Evolutionary conservation across 2,888 invertebrate species (phyloP).

Genomic region (Andrena camellia): DNA sequence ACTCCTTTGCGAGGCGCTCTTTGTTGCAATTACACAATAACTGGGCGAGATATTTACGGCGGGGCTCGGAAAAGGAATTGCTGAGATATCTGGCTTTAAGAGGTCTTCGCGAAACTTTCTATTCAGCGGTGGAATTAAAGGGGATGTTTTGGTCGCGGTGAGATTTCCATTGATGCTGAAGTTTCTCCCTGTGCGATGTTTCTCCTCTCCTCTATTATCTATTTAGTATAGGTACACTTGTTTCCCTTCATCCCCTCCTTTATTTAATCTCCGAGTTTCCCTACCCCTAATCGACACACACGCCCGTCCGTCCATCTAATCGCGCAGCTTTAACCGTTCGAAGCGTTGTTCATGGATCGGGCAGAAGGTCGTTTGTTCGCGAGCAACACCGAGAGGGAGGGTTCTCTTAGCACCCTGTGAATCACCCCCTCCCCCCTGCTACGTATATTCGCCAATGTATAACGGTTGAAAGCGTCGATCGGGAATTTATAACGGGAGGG

Average conservation of each 20-base stretch:
- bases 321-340: conserved; percentile 28
- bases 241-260: background rate
- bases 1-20: conserved; percentile 8
- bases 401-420: conserved; percentile 36
- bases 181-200: too few relatives aligned
- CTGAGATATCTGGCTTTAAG: background rate
- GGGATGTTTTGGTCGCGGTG: too few relatives aligned
- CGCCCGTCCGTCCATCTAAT: conserved; percentile 24
- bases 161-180: too few relatives aligned
- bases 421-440: conserved; percentile 31
- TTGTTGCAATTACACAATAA: background rate
- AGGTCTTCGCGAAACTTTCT: background rate
- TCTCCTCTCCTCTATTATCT: too few relatives aligned
- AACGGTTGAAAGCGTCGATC: conserved; percentile 42
- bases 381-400: conserved; percentile 10
- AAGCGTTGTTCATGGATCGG: conserved; percentile 9
- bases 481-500: conserved; percentile 40
- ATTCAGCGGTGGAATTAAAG: too few relatives aligned
- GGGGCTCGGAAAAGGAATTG: background rate
- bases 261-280: background rate
- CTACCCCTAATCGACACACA: background rate
- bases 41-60: background rate
- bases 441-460: conserved; percentile 39
- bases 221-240: too few relatives aligned
- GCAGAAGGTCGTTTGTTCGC: conserved; percentile 43